phyloP scores from a whole-genome alignment of 2,113 vertebrate species.

The Dryoscopus gambensis region DNA sequence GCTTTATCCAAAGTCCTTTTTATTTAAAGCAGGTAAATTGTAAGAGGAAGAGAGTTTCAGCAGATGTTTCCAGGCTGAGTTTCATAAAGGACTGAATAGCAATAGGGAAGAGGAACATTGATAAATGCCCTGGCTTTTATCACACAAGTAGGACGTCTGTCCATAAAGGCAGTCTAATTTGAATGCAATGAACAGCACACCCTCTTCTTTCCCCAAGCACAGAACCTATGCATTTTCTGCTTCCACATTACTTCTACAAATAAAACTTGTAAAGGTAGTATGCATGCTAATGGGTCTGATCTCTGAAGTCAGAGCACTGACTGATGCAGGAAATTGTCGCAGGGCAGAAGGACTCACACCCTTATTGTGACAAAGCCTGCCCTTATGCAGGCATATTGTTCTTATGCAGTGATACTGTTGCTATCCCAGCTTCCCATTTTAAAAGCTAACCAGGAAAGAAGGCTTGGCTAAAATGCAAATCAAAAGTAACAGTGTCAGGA shows the following conservation, averaged over 20 bases:
- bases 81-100: conserved; percentile 72
- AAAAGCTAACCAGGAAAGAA: neutral
- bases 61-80: conserved; percentile 56
- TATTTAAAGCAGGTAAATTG: conserved; percentile 27
- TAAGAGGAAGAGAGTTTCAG: conserved; percentile 25
- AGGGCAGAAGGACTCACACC: conserved; percentile 8
- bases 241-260: conserved; percentile 61
- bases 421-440: neutral
- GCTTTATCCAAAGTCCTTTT: conserved; percentile 23
- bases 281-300: conserved; percentile 51
- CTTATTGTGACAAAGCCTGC: neutral
- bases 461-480: neutral
- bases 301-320: neutral
- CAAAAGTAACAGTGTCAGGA: neutral
- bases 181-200: conserved; percentile 60
- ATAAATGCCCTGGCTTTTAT: conserved; percentile 65
- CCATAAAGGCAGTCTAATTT: conserved; percentile 68
- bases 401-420: neutral
- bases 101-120: conserved; percentile 62
- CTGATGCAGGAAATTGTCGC: neutral
- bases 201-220: conserved; percentile 47
- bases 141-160: conserved; percentile 65
- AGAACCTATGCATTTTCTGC: conserved; percentile 55
- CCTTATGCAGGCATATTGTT: neutral
- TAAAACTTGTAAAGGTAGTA: conserved; percentile 49